Percentiles rank a stretch among this genome's conserved stretches.
phyloP scores from a whole-genome alignment of 2,888 invertebrate genomes.

The Apodemia mormo region DNA sequence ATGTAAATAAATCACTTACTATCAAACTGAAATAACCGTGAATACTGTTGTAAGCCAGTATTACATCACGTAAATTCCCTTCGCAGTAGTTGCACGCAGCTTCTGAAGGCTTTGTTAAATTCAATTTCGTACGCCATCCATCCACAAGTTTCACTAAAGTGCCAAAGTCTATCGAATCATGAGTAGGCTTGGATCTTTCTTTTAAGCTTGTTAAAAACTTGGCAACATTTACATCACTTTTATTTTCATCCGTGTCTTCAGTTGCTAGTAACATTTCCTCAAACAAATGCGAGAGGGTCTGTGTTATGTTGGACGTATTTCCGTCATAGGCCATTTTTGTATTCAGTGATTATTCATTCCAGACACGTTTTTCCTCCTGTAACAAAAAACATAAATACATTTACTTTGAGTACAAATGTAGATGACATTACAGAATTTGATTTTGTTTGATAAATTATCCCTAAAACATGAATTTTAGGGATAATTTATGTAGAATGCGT shows the following conservation, averaged over 20 bases:
- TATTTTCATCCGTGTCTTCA: conserved; percentile 56
- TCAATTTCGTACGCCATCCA: conserved; percentile 59
- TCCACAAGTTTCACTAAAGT: conserved; percentile 66
- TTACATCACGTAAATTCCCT: conserved; percentile 80
- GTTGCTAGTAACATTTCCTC: conserved; percentile 67
- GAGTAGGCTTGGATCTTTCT: conserved; percentile 54
- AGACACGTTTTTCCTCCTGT: conserved; percentile 8
- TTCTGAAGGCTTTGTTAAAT: conserved; percentile 59
- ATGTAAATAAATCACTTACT: conserved; percentile 73
- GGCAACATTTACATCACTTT: conserved; percentile 54
- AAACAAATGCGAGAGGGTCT: conserved; percentile 64
- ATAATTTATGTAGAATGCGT: neutral
- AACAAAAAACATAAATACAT: conserved; percentile 9
- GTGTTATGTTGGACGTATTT: conserved; percentile 60
- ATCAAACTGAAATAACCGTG: conserved; percentile 92
- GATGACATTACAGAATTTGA: neutral
- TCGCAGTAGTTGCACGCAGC: conserved; percentile 79
- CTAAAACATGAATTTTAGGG: too few species aligned
- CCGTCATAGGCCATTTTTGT: conserved; percentile 53
- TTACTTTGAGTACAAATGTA: neutral
- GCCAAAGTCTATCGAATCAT: conserved; percentile 65
- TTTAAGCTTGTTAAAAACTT: conserved; percentile 61
- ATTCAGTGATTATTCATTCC: conserved; percentile 24
- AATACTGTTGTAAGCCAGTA: conserved; percentile 84
- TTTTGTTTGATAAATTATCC: neutral